Evolutionary conservation across 2,888 invertebrate species (phyloP).

Genomic region (Gerris lacustris): DNA sequence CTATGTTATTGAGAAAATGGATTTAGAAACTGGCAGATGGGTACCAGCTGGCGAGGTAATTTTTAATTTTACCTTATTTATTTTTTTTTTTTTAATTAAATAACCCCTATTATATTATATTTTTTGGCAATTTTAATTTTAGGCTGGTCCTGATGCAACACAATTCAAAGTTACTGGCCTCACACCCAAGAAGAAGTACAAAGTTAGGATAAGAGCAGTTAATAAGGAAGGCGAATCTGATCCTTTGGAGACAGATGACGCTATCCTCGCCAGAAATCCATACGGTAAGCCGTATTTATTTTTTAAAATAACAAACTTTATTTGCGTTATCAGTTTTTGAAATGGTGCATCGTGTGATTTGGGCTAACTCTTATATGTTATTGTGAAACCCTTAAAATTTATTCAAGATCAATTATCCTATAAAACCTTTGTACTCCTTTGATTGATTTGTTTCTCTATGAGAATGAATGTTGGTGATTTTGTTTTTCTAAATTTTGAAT

Average conservation of each 20-base stretch:
- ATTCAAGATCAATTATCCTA: too few species aligned
- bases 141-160: slow-evolving; percentile 54
- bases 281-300: slow-evolving; percentile 53
- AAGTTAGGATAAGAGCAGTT: slow-evolving; percentile 91
- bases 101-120: neutral
- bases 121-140: slow-evolving; percentile 13
- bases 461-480: too few species aligned
- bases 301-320: neutral
- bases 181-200: slow-evolving; percentile 91
- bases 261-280: slow-evolving; percentile 88
- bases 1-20: slow-evolving; percentile 90
- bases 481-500: too few species aligned
- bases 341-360: neutral
- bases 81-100: slow-evolving; percentile 5
- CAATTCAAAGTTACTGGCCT: slow-evolving; percentile 79
- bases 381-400: too few species aligned
- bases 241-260: slow-evolving; percentile 77
- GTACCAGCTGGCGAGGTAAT: slow-evolving; percentile 80
- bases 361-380: too few species aligned
- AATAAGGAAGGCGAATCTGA: slow-evolving; percentile 97
- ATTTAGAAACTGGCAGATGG: slow-evolving; percentile 91
- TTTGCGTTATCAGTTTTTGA: slow-evolving; percentile 1
- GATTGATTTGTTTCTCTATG: too few species aligned
- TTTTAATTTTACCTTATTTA: neutral
- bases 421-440: too few species aligned